Percentiles rank a stretch among this genome's conserved stretches.
These are phyloP conservation scores for Helicoverpa armigera DNA, from an alignment of 1,140 invertebrate genomes.

Conservation along the genomic window DNA sequence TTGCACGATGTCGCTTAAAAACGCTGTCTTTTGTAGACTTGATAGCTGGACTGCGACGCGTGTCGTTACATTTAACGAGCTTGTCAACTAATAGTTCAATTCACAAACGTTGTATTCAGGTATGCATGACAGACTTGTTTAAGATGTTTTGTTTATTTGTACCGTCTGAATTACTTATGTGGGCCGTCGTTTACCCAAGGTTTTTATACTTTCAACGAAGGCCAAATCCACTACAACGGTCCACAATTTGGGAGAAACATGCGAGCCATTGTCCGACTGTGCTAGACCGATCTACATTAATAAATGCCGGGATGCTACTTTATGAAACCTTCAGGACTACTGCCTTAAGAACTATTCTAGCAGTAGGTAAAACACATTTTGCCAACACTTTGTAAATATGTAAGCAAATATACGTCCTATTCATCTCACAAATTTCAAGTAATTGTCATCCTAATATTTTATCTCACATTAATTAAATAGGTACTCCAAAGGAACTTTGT, in stretches of 20 bases:
- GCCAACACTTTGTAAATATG: not conserved
- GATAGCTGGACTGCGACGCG: conserved; percentile 20
- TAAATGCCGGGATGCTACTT: conserved; percentile 75
- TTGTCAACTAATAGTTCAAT: conserved; percentile 29
- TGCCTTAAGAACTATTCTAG: not conserved
- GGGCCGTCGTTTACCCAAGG: conserved; percentile 69
- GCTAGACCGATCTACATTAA: conserved; percentile 75
- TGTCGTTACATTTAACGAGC: conserved; percentile 42
- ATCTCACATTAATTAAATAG: conserved; percentile 32
- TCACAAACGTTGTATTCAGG: conserved; percentile 62
- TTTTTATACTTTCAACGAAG: conserved; percentile 65
- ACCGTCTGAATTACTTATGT: conserved; percentile 74
- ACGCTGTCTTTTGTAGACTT: conserved; percentile 34
- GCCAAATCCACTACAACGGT: conserved; percentile 57
- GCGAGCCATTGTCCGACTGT: conserved; percentile 71
- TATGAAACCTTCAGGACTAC: conserved; percentile 51
- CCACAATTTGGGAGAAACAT: conserved; percentile 70
- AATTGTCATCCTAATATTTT: conserved; percentile 31
- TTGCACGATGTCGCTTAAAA: conserved; percentile 42
- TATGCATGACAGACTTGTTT: conserved; percentile 68
- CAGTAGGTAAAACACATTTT: not conserved
- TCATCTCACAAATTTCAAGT: not conserved
- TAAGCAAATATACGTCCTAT: not conserved
- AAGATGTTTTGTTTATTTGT: conserved; percentile 72
- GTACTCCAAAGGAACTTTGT: conserved; percentile 8